phyloP scores from a whole-genome alignment of 2,888 invertebrate genomes.

The Cantharis rustica region DNA sequence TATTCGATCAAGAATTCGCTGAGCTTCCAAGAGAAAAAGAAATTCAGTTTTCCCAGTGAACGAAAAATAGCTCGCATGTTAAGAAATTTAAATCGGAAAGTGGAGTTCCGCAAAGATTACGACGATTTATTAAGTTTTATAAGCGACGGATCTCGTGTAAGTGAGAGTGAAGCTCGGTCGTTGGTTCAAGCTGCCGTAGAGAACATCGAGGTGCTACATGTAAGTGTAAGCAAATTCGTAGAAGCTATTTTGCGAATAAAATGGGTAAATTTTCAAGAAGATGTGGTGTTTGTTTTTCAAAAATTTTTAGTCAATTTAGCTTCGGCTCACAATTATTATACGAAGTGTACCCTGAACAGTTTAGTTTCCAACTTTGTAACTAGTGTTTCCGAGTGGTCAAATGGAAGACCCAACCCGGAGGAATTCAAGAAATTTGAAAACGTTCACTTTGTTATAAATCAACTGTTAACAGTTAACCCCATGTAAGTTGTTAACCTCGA shows the following conservation, averaged over 20 bases:
- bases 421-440: slow-evolving; percentile 64
- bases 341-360: slow-evolving; percentile 64
- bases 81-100: background rate
- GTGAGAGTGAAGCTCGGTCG: background rate
- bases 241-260: slow-evolving; percentile 64
- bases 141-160: background rate
- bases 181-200: background rate
- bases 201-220: background rate
- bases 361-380: slow-evolving; percentile 66
- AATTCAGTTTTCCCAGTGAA: background rate
- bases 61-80: background rate
- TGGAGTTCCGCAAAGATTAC: background rate
- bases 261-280: slow-evolving; percentile 61
- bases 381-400: slow-evolving; percentile 65
- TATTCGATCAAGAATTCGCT: background rate
- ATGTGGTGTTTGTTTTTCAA: slow-evolving; percentile 63
- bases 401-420: slow-evolving; percentile 62
- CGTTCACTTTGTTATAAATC: slow-evolving; percentile 61
- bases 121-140: background rate
- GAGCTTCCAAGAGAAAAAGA: background rate
- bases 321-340: slow-evolving; percentile 70
- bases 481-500: slow-evolving; percentile 57
- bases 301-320: slow-evolving; percentile 70
- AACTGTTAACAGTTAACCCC: slow-evolving; percentile 61
- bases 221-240: slow-evolving; percentile 52